These are phyloP conservation scores for Zaprionus vittiger DNA, from an alignment of 1,140 invertebrate genomes.

Conservation along the genomic window DNA sequence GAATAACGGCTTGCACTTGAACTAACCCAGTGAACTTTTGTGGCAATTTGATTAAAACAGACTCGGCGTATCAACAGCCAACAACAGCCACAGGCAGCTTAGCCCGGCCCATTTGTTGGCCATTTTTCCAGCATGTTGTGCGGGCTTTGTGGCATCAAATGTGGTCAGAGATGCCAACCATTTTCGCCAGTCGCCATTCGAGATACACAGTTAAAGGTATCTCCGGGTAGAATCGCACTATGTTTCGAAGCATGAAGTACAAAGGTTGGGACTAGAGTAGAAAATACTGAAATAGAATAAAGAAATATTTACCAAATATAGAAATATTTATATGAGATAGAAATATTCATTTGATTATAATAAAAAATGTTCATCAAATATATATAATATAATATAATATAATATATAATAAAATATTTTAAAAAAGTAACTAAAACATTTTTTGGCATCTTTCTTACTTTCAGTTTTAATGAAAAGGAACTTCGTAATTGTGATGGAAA, in stretches of 20 bases:
- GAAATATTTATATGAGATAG: neutral
- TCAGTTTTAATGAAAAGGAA: too few relatives aligned
- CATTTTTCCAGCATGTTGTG: slow-evolving; percentile 50
- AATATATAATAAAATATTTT: too few relatives aligned
- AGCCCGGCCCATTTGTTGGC: slow-evolving; percentile 43
- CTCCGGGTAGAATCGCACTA: neutral
- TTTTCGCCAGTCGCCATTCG: slow-evolving; percentile 13
- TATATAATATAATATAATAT: too few relatives aligned
- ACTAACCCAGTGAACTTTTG: slow-evolving; percentile 39
- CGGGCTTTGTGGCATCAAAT: slow-evolving; percentile 29
- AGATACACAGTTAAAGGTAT: neutral
- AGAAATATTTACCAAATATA: neutral
- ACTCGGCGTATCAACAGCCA: slow-evolving; percentile 34
- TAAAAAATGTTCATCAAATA: too few relatives aligned
- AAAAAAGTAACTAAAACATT: too few relatives aligned
- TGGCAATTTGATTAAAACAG: slow-evolving; percentile 73
- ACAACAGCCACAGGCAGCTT: slow-evolving; percentile 34
- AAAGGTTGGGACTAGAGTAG: neutral
- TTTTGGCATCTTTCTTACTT: too few relatives aligned
- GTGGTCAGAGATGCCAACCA: slow-evolving; percentile 15
- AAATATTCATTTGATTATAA: too few relatives aligned
- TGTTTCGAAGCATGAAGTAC: neutral
- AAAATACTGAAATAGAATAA: neutral
- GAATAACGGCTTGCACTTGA: slow-evolving; percentile 57
- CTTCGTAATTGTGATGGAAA: too few relatives aligned